phyloP scores from a whole-genome alignment of 2,888 invertebrate genomes.

The Macaria notata region DNA sequence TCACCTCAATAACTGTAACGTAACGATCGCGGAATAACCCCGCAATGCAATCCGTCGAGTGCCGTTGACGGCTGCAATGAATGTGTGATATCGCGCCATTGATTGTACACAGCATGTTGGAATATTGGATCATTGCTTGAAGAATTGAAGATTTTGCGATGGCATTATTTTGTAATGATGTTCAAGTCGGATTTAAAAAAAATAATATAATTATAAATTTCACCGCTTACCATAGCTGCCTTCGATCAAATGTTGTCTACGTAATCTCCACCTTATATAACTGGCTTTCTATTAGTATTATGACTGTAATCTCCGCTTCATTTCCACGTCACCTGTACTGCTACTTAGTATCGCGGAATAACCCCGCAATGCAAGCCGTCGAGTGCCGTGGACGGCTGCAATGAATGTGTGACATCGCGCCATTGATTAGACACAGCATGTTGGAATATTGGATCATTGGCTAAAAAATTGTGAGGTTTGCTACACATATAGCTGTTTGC shows the following conservation, averaged over 20 bases:
- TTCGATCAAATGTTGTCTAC: too few species aligned
- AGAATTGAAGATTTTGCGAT: neutral
- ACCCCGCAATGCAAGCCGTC: conserved; percentile 44
- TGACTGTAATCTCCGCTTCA: too few species aligned
- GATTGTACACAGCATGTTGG: neutral
- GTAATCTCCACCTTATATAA: too few species aligned
- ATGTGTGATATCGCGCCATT: conserved; percentile 53
- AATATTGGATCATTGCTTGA: neutral
- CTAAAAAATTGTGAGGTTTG: neutral
- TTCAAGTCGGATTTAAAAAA: too few species aligned
- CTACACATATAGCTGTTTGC: too few species aligned
- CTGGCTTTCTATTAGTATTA: too few species aligned
- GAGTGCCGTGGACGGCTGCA: conserved; percentile 38
- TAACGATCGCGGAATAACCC: conserved; percentile 13
- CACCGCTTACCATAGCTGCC: too few species aligned
- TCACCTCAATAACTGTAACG: conserved; percentile 15
- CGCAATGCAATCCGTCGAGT: conserved; percentile 48
- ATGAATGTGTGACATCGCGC: conserved; percentile 58
- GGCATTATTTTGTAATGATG: too few species aligned
- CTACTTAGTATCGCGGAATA: conserved; percentile 13
- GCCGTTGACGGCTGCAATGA: conserved; percentile 42
- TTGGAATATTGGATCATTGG: too few species aligned
- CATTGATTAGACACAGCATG: conserved; percentile 20
- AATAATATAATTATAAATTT: too few species aligned
- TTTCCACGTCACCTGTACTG: conserved; percentile 14